Evolutionary conservation across 2,113 vertebrate genomes (phyloP).

Genomic region (Xenopus borealis): DNA sequence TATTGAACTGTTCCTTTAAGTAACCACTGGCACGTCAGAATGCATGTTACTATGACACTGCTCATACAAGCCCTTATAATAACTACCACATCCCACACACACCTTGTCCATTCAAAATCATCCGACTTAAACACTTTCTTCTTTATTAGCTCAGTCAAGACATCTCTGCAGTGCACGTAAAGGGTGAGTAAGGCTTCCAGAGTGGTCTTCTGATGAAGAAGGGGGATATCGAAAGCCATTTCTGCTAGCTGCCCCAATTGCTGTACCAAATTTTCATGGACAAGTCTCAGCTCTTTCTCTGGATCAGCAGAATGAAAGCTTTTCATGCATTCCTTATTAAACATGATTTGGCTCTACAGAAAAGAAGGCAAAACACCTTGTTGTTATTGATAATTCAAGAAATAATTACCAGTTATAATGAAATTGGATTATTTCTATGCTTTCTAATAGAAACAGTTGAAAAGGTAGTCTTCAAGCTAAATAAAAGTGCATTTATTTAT

Average conservation of each 20-base stretch:
- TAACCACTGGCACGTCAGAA: too few species aligned
- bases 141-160: slow-evolving; percentile 48
- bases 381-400: too few species aligned
- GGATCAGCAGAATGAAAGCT: slow-evolving; percentile 49
- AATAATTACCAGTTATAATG: too few species aligned
- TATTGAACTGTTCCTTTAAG: too few species aligned
- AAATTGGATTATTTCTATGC: too few species aligned
- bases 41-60: too few species aligned
- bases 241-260: slow-evolving; percentile 47
- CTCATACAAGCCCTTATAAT: too few species aligned
- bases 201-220: slow-evolving; percentile 47
- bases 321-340: slow-evolving; percentile 55
- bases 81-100: background rate
- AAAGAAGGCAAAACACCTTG: slow-evolving; percentile 12
- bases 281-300: slow-evolving; percentile 42
- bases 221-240: slow-evolving; percentile 33
- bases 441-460: too few species aligned
- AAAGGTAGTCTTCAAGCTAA: too few species aligned
- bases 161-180: slow-evolving; percentile 59
- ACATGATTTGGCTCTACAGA: slow-evolving; percentile 65
- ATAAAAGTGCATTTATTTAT: too few species aligned
- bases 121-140: slow-evolving; percentile 48
- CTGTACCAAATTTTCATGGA: slow-evolving; percentile 22
- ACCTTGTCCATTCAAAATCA: slow-evolving; percentile 69
- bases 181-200: slow-evolving; percentile 54